Percentiles rank a stretch among this genome's conserved stretches.
These are phyloP conservation scores for Eupsilia transversa DNA, from an alignment of 2,888 invertebrate species.

Conservation along the genomic window DNA sequence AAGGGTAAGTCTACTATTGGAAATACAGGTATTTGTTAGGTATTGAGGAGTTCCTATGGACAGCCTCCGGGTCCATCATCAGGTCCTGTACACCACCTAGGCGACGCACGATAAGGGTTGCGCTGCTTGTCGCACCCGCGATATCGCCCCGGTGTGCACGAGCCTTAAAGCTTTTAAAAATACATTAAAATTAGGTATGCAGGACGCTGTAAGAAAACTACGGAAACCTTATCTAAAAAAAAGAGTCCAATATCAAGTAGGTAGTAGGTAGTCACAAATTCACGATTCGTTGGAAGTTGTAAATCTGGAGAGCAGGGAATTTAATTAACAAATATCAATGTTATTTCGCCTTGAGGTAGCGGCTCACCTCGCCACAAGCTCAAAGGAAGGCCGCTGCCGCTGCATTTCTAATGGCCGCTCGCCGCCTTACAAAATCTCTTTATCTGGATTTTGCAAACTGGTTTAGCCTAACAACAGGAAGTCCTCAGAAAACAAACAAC, in stretches of 20 bases:
- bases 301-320: slow-evolving; percentile 73
- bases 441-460: slow-evolving; percentile 73
- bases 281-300: slow-evolving; percentile 64
- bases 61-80: no score
- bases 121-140: no score
- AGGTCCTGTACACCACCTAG: no score
- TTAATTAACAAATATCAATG: slow-evolving; percentile 83
- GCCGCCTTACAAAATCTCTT: slow-evolving; percentile 78
- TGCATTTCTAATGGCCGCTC: slow-evolving; percentile 84
- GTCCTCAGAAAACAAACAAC: slow-evolving; percentile 58
- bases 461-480: slow-evolving; percentile 70
- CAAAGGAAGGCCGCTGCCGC: slow-evolving; percentile 84
- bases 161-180: no score
- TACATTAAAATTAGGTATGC: background rate
- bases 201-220: background rate
- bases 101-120: no score
- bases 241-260: slow-evolving; percentile 40
- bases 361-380: slow-evolving; percentile 84
- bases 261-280: slow-evolving; percentile 69
- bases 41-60: no score
- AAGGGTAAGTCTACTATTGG: slow-evolving; percentile 91
- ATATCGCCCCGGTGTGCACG: no score
- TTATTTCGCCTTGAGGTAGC: slow-evolving; percentile 84
- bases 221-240: background rate
- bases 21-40: background rate